phyloP scores from a whole-genome alignment of 2,113 vertebrate species.

The Epinephelus fuscoguttatus region DNA sequence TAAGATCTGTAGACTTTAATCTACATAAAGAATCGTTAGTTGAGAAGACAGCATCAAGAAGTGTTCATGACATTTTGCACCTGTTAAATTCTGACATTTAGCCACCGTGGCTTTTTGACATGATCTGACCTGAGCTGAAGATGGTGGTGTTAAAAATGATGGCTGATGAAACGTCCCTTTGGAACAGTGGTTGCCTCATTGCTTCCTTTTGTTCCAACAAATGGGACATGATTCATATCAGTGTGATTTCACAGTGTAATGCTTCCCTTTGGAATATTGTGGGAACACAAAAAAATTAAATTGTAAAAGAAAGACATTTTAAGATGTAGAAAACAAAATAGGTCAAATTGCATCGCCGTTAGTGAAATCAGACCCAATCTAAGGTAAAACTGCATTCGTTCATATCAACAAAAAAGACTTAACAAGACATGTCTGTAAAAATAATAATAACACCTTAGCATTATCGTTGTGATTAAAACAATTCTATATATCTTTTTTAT shows the following conservation, averaged over 20 bases:
- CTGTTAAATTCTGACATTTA: conserved; percentile 60
- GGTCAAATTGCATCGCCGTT: background rate
- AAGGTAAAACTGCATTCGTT: background rate
- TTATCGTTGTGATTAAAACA: background rate
- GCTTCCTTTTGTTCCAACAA: background rate
- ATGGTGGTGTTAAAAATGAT: conserved; percentile 6
- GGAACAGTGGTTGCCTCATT: background rate
- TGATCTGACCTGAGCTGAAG: conserved; percentile 11
- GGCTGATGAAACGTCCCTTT: background rate
- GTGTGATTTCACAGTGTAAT: background rate
- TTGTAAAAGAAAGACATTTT: background rate
- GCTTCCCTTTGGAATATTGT: background rate
- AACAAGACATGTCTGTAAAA: background rate
- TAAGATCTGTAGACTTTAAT: conserved; percentile 42
- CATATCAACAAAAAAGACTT: background rate
- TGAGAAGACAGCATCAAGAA: conserved; percentile 34
- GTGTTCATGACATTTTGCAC: conserved; percentile 48
- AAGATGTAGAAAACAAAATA: background rate
- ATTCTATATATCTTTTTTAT: background rate
- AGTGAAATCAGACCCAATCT: background rate
- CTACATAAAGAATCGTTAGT: conserved; percentile 24
- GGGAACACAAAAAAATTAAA: background rate
- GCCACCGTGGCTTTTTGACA: conserved; percentile 29
- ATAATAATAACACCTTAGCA: too few species aligned
- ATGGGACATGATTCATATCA: background rate